Evolutionary conservation across 1,140 invertebrate species (phyloP).

Genomic region (Galleria mellonella): DNA sequence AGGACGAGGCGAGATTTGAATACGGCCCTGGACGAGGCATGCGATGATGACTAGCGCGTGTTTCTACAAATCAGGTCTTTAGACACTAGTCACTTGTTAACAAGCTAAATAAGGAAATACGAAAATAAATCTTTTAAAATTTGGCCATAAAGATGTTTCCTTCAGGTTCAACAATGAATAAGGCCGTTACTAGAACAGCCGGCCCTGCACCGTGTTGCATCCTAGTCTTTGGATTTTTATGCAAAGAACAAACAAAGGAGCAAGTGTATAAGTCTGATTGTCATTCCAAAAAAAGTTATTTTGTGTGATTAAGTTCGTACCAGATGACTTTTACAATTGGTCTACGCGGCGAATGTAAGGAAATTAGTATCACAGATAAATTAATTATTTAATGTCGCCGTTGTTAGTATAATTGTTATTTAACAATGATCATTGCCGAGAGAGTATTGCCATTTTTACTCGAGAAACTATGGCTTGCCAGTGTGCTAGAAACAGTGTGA

Average conservation of each 20-base stretch:
- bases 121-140: too few relatives aligned
- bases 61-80: too few relatives aligned
- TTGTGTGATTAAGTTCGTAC: slow-evolving; percentile 1
- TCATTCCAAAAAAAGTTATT: slow-evolving; percentile 33
- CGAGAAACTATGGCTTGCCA: slow-evolving; percentile 39
- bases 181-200: too few relatives aligned
- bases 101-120: too few relatives aligned
- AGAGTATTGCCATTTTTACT: slow-evolving; percentile 41
- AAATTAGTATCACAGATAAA: too few relatives aligned
- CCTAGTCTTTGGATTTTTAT: background rate
- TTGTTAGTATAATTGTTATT: background rate
- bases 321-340: background rate
- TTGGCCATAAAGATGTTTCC: too few relatives aligned
- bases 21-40: too few relatives aligned
- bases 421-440: slow-evolving; percentile 19
- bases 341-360: too few relatives aligned
- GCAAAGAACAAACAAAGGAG: slow-evolving; percentile 1
- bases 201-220: background rate
- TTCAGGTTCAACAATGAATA: too few relatives aligned
- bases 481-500: slow-evolving; percentile 40
- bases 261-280: slow-evolving; percentile 40
- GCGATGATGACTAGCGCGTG: too few relatives aligned
- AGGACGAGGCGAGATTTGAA: slow-evolving; percentile 10
- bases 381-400: background rate
- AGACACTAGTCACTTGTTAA: too few relatives aligned